Base-by-base conservation (phyloP, 2,797 vertebrate genomes). In the Protosalanx chinensis region DNA sequence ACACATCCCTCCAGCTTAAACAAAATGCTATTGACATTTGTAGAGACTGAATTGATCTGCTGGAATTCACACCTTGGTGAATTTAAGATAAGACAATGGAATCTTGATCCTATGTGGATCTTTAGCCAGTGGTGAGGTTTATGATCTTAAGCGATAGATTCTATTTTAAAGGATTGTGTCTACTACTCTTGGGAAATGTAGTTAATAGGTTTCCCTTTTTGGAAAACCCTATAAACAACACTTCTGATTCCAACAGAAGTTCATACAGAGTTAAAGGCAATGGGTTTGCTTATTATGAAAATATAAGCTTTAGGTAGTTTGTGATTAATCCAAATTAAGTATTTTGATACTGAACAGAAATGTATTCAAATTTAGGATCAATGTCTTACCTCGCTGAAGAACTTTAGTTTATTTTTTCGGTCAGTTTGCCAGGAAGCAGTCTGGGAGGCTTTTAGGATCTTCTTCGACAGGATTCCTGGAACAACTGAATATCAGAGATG, bases 361-460 rank as follows among this genome's bases (percentile, higher is more conserved):
- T 46, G 41, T 46, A 46, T 56, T 69, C 41, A 46, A 27, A 33
- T 30, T 63, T 18, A 37, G 51, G 18, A 56, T 16, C 4, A 16
- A 16, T 6, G 51, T 16, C 18, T 56, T n/a, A 16, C 51, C 51
- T n/a, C 4, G 5, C 51, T 56, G 15, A 16, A 56, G 5, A 16
- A 56, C 51, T n/a, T 56, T n/a, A 1, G 6, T 56, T 16, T 41
- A 33, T 4, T 4, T 64, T 20, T 71, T 76, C 51, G 62, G 62
- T 80, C 88, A 98, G 95, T 97, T 46, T 98, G 96, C 82, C 97
- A 98, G 91, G 96, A 98, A 88, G 95, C 93, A 0, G 94, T 96
- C 15, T 98, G 97, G 96, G 95, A 98, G 91, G 95, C 95, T 0
- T 96, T 96, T 77, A 88, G 94, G 79, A 95, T 97, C 86, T 99